Evolutionary conservation across 2,113 vertebrate genomes (phyloP), one percentile per base, ranked within the genome.

Genomic region (Scopus umbretta): DNA sequence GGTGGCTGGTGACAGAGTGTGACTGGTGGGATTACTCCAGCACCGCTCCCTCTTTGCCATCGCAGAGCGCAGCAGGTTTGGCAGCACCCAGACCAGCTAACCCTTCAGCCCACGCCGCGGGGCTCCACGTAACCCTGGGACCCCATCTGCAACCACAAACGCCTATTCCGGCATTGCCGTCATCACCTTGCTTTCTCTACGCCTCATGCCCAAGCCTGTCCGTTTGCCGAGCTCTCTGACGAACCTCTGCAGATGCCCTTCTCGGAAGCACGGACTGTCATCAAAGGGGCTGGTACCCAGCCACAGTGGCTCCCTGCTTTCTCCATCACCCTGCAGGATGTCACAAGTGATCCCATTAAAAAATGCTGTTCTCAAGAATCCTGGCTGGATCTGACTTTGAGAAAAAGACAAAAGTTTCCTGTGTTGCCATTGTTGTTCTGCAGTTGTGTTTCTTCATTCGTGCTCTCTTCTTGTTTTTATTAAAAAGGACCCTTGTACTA

Each of bases 401-500:
- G 92, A 91, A 96, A 94, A 97, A 92, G 96, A 94, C 67, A 87
- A 78, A 97, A 95, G 93, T 92, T 50, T 83, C 92, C 89, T 66
- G 84, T 84, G 92, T 96, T 61, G 96, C 92, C 1, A 4, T 55
- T 90, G 90, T 25, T 92, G 73, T 88, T 80, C 78, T 73, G 92
- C 67, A 74, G 65, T 88, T 58, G 76, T 42, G 59, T 85, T 91
- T 94, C 93, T 89, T 62, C 89, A n/a, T 67, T 55, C 36, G 73
- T 65, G 74, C 70, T 95, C 65, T 96, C 59, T 90, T 92, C 86
- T 96, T 75, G 75, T 65, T 97, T 96, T 95, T 92, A 95, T 97
- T 88, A 98, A 98, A 98, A 98, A 98, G 94, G 98, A 98, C 95
- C 97, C 93, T 97, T 90, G 59, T 96, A 55, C 95, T 91, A 91